phyloP scores from a whole-genome alignment of 2,113 vertebrate species.

The Acrocephalus arundinaceus region DNA sequence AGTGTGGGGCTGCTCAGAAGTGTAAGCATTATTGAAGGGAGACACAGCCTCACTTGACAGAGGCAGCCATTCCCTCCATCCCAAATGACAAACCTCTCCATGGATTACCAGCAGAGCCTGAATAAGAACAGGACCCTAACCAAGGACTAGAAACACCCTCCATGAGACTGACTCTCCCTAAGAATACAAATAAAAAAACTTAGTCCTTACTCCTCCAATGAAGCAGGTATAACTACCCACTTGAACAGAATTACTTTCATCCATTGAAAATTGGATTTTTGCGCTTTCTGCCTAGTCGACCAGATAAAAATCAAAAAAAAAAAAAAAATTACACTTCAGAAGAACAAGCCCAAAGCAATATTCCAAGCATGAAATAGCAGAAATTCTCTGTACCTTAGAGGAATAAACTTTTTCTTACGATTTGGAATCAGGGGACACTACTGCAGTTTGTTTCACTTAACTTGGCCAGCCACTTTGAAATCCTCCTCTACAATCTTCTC shows the following conservation, averaged over 20 bases:
- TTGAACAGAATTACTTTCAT: background rate
- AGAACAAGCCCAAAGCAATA: conserved; percentile 36
- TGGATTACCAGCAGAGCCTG: background rate
- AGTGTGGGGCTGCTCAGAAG: rapidly evolving
- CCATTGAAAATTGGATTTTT: background rate
- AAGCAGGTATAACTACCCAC: background rate
- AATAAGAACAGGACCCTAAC: background rate
- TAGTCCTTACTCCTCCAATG: background rate
- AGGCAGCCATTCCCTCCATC: background rate
- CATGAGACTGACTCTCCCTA: background rate
- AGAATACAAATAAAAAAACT: background rate
- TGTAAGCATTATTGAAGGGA: background rate
- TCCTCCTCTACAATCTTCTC: background rate
- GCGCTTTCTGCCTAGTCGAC: background rate
- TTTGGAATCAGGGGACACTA: background rate
- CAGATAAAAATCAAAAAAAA: background rate
- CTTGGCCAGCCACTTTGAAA: background rate
- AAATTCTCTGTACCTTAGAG: background rate
- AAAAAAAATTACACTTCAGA: background rate
- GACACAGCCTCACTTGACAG: rapidly evolving
- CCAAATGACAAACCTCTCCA: background rate
- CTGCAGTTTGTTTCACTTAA: background rate
- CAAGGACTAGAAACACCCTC: background rate
- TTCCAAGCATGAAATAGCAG: conserved; percentile 23
- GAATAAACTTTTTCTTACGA: background rate